Evolutionary conservation across 2,113 vertebrate genomes (phyloP).

Genomic region (Sclerurus mexicanus): DNA sequence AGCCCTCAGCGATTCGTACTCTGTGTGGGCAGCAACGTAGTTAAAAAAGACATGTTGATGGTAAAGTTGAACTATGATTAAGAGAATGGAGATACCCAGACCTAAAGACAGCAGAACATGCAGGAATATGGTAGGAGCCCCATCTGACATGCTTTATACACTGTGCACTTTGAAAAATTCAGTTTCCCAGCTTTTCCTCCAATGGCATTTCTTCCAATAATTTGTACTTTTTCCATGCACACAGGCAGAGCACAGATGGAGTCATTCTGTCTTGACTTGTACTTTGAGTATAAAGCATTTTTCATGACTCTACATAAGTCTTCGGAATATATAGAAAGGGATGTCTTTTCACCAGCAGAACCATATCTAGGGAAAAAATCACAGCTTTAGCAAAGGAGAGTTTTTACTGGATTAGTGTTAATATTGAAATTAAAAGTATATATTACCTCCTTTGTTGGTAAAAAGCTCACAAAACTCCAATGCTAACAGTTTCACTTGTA

Average conservation of each 20-base stretch:
- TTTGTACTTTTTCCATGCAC: neutral
- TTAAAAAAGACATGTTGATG: neutral
- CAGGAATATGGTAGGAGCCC: neutral
- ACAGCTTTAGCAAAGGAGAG: neutral
- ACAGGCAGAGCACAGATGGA: neutral
- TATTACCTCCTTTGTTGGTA: neutral
- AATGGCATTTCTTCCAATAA: neutral
- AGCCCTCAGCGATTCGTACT: neutral
- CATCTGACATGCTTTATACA: neutral
- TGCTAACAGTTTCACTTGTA: neutral
- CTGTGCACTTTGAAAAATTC: neutral
- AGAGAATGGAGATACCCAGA: neutral
- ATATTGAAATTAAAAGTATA: neutral
- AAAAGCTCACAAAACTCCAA: neutral
- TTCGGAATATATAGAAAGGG: neutral
- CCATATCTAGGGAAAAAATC: neutral
- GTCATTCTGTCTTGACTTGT: neutral
- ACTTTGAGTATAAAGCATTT: neutral
- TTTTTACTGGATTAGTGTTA: neutral
- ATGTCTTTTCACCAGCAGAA: neutral
- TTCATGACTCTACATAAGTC: neutral
- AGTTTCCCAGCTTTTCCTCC: neutral
- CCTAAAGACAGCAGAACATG: neutral
- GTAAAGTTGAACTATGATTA: neutral
- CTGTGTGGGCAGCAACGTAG: accelerated